A percentile compares a stretch with the other conserved stretches of the same genome.
phyloP scores from a whole-genome alignment of 2,888 invertebrate genomes.

The Lycophotia porphyrea region DNA sequence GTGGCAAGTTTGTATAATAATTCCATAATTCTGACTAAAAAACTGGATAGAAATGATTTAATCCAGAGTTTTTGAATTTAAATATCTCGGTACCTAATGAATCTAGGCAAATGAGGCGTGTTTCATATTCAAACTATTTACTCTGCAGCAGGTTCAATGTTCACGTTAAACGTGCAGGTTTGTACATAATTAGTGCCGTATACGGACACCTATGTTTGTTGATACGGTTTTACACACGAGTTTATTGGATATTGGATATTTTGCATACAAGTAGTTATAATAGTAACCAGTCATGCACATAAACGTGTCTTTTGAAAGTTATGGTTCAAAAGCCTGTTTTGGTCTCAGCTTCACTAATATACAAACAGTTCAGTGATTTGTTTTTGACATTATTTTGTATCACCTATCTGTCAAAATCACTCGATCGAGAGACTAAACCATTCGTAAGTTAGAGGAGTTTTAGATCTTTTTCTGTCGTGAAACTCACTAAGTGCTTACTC shows the following conservation, averaged over 20 bases:
- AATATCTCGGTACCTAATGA: neutral
- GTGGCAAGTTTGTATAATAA: neutral
- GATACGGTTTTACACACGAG: neutral
- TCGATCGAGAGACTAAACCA: neutral
- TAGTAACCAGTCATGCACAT: neutral
- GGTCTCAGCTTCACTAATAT: neutral
- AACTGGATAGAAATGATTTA: neutral
- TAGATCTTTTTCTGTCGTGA: neutral
- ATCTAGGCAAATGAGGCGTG: neutral
- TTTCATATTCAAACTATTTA: conserved; percentile 12
- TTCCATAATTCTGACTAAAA: neutral
- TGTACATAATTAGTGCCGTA: conserved; percentile 6
- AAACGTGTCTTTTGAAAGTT: neutral
- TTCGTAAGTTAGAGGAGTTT: neutral
- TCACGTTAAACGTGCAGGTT: neutral
- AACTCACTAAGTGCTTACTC: conserved; percentile 23
- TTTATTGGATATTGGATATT: neutral
- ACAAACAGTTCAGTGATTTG: neutral
- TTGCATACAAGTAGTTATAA: neutral
- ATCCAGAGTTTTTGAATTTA: neutral
- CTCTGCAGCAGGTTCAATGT: neutral
- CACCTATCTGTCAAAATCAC: neutral
- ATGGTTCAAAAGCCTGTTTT: neutral
- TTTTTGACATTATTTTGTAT: neutral
- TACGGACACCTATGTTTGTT: neutral